A percentile compares a stretch with the other conserved stretches of the same genome.
Conservation (phyloP, 2,888 invertebrate species). For the Emmelina monodactyla region DNA sequence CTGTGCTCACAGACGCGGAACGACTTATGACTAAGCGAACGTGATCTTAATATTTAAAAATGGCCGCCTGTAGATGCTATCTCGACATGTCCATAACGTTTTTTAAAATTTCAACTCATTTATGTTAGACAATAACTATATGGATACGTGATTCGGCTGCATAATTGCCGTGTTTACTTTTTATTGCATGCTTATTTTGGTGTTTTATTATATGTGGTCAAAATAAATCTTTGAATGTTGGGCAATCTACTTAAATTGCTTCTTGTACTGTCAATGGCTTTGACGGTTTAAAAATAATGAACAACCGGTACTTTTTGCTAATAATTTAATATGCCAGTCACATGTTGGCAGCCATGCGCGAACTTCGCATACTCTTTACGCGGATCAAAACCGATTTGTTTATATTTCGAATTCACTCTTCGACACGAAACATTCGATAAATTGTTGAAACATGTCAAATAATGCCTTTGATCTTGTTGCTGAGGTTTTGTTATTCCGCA, state of each 20-base stretch:
- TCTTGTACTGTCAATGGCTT: too few species aligned
- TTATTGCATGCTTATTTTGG: conserved; percentile 27
- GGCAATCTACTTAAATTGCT: too few species aligned
- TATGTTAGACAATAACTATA: conserved; percentile 50
- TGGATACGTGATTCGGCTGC: conserved; percentile 46
- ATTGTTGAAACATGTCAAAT: conserved; percentile 59
- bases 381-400: conserved; percentile 28
- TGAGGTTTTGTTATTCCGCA: conserved; percentile 52
- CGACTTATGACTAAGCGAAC: conserved; percentile 50
- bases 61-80: conserved; percentile 26
- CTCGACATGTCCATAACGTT: conserved; percentile 46
- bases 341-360: neutral
- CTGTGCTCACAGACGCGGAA: conserved; percentile 35
- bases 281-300: too few species aligned
- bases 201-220: conserved; percentile 17
- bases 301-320: too few species aligned
- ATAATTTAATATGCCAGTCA: conserved; percentile 31
- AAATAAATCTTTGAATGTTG: too few species aligned
- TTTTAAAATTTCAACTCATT: conserved; percentile 31
- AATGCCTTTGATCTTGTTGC: conserved; percentile 58
- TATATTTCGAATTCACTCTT: conserved; percentile 38
- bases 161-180: conserved; percentile 31
- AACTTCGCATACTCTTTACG: neutral
- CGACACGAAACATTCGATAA: conserved; percentile 46
- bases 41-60: conserved; percentile 52